A percentile compares a stretch with the other conserved stretches of the same genome.
Conservation (phyloP, 2,113 vertebrate genomes). For the Pseudopodoces humilis region DNA sequence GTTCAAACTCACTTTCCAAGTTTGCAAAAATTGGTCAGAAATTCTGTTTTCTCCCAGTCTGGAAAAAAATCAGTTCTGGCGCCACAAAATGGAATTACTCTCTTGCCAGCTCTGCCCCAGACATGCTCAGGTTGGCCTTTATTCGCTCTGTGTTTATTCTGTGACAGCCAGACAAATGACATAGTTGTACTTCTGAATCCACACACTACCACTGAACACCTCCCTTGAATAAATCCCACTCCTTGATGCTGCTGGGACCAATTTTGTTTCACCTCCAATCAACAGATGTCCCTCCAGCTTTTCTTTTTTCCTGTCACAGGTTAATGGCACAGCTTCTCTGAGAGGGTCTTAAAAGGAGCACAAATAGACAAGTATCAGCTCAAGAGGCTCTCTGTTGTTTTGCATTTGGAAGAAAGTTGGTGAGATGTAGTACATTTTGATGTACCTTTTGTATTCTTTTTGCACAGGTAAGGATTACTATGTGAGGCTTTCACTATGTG, state of each 20-base stretch:
- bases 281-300: background rate
- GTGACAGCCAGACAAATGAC: background rate
- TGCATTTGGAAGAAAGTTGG: background rate
- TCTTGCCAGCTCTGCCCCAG: background rate
- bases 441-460: background rate
- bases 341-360: background rate
- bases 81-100: background rate
- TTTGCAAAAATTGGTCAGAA: background rate
- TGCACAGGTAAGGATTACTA: background rate
- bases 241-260: background rate
- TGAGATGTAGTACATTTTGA: background rate
- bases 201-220: background rate
- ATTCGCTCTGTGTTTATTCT: background rate
- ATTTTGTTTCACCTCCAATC: background rate
- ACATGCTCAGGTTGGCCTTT: background rate
- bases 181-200: background rate
- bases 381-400: background rate
- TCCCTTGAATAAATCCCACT: background rate
- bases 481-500: background rate
- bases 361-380: background rate
- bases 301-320: background rate
- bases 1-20: background rate
- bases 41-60: background rate
- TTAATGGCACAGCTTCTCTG: background rate
- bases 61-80: background rate